Evolutionary conservation across 2,797 vertebrate genomes (phyloP).

Genomic region (Phrynocephalus vlangalii): DNA sequence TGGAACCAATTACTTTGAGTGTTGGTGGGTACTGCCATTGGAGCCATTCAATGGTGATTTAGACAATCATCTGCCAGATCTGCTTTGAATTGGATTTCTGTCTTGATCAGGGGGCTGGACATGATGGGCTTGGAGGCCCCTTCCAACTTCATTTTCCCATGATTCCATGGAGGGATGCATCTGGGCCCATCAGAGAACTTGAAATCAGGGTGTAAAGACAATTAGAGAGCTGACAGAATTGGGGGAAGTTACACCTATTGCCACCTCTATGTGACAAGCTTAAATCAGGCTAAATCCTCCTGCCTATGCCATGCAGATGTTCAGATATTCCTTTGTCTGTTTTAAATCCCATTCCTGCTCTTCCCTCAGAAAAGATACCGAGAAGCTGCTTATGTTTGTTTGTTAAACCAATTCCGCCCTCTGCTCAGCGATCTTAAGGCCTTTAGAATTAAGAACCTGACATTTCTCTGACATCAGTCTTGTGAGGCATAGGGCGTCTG

Average conservation of each 20-base stretch:
- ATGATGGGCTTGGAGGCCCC: too few species aligned
- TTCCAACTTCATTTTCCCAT: too few species aligned
- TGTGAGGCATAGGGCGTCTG: conserved; percentile 23
- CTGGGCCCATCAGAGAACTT: too few species aligned
- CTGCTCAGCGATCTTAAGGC: neutral
- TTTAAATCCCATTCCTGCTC: neutral
- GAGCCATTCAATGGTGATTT: too few species aligned
- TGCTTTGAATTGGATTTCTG: too few species aligned
- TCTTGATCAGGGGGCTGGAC: too few species aligned
- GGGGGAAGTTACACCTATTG: neutral
- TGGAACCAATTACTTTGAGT: too few species aligned
- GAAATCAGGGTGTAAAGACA: too few species aligned
- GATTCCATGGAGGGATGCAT: too few species aligned
- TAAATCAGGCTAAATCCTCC: neutral
- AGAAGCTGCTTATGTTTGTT: conserved; percentile 8
- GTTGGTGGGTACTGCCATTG: too few species aligned
- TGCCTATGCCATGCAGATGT: neutral
- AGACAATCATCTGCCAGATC: too few species aligned
- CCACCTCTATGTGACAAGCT: neutral
- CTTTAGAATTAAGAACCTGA: conserved; percentile 21
- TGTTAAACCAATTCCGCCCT: neutral
- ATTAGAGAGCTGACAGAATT: neutral
- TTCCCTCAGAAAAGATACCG: conserved; percentile 4
- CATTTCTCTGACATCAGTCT: conserved; percentile 40
- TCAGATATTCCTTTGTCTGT: neutral